A percentile compares a stretch with the other conserved stretches of the same genome.
Conservation (phyloP, 2,888 invertebrate species). For the Synergus gifuensis region DNA sequence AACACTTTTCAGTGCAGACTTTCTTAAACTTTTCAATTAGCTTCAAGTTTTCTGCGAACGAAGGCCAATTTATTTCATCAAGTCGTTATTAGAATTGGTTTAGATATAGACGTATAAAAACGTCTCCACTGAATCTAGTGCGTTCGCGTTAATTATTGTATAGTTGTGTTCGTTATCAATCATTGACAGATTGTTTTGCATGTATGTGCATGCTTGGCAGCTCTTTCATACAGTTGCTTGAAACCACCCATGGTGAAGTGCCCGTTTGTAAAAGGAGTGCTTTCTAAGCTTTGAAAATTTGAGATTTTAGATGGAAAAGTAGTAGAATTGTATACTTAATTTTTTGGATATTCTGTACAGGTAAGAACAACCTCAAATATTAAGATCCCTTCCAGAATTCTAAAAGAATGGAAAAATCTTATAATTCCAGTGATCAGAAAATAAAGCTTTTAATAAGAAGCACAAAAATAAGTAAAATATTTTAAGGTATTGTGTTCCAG, state of each 20-base stretch:
- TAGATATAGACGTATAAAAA: not conserved
- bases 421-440: not conserved
- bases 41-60: not conserved
- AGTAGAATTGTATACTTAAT: not conserved
- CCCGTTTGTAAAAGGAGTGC: conserved; percentile 42
- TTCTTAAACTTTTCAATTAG: not conserved
- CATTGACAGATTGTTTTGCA: conserved; percentile 53
- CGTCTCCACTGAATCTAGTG: conserved; percentile 33
- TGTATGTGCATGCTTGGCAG: conserved; percentile 48
- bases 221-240: conserved; percentile 53
- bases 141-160: conserved; percentile 52
- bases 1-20: not conserved
- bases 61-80: not conserved
- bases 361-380: not conserved
- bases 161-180: conserved; percentile 58
- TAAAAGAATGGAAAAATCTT: not conserved
- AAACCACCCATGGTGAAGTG: conserved; percentile 55
- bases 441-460: not conserved
- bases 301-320: not conserved
- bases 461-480: not conserved
- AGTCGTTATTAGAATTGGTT: not conserved
- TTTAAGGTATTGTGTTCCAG: not conserved
- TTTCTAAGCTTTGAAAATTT: not conserved
- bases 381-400: not conserved
- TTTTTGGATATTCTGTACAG: not conserved